These are phyloP conservation scores for Argopecten irradians DNA, from an alignment of 1,140 invertebrate species.

Conservation along the genomic window DNA sequence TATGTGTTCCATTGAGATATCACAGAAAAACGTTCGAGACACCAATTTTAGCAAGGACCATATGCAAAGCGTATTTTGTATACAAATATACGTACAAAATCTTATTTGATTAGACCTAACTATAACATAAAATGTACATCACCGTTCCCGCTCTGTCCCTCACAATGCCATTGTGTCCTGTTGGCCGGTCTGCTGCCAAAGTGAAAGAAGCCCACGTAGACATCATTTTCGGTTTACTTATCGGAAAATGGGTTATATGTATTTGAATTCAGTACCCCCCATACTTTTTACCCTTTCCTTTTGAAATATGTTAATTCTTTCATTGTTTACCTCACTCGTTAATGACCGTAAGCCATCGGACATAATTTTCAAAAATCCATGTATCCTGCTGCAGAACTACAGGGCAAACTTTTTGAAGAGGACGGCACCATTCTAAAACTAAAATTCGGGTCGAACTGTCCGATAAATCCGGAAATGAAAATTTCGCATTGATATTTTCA, in stretches of 20 bases:
- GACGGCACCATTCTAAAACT: neutral
- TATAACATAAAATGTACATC: too few species aligned
- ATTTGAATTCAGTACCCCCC: too few species aligned
- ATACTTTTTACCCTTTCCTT: neutral
- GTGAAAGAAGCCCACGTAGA: neutral
- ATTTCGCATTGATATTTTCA: too few species aligned
- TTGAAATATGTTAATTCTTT: neutral
- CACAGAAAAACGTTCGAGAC: too few species aligned
- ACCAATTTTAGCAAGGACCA: too few species aligned
- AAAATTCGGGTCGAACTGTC: neutral
- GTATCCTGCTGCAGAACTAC: neutral
- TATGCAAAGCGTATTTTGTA: too few species aligned
- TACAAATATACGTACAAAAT: too few species aligned
- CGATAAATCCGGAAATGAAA: neutral
- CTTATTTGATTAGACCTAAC: too few species aligned
- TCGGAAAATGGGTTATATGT: neutral
- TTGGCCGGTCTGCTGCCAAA: neutral
- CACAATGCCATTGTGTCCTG: too few species aligned
- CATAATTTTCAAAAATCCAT: constrained; percentile 16
- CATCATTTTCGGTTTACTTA: neutral
- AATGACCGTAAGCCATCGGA: neutral
- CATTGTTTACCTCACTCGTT: neutral
- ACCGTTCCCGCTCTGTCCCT: too few species aligned
- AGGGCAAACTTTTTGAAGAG: neutral
- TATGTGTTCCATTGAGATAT: too few species aligned